A percentile compares a stretch with the other conserved stretches of the same genome.
These are phyloP conservation scores for Acanthoscelides obtectus DNA, from an alignment of 2,888 invertebrate species.

Conservation along the genomic window DNA sequence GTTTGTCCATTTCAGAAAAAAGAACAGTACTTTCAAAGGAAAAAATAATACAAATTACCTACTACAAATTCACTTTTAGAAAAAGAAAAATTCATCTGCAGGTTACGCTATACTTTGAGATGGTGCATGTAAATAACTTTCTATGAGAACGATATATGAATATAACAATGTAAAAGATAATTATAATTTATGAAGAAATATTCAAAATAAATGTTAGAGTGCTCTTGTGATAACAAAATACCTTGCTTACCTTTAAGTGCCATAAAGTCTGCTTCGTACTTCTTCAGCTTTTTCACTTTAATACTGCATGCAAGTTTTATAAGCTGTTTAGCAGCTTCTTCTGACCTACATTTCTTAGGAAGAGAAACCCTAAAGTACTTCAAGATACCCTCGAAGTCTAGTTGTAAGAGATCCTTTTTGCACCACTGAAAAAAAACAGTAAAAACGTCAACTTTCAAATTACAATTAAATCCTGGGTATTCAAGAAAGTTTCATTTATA, in stretches of 20 bases:
- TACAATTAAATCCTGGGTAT: no score
- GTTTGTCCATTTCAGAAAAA: not conserved
- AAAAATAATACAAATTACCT: not conserved
- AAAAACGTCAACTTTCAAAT: not conserved
- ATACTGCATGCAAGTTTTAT: constrained; percentile 87
- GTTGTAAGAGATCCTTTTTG: constrained; percentile 81
- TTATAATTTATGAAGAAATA: not conserved
- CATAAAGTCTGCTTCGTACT: constrained; percentile 89
- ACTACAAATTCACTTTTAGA: not conserved
- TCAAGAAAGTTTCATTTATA: no score
- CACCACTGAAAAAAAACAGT: constrained; percentile 55
- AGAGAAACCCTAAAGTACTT: constrained; percentile 97
- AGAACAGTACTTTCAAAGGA: not conserved
- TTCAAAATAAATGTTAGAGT: no score
- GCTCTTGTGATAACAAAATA: not conserved
- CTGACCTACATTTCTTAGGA: constrained; percentile 92
- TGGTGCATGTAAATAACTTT: no score
- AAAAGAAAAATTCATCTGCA: no score
- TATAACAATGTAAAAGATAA: no score
- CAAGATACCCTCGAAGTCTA: constrained; percentile 96
- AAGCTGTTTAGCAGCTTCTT: constrained; percentile 82
- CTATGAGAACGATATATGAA: no score
- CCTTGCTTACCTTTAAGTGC: constrained; percentile 64
- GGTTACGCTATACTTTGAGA: no score
- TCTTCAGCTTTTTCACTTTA: constrained; percentile 89